Evolutionary conservation across 2,888 invertebrate genomes (phyloP).

Genomic region (Pheosia gnoma): DNA sequence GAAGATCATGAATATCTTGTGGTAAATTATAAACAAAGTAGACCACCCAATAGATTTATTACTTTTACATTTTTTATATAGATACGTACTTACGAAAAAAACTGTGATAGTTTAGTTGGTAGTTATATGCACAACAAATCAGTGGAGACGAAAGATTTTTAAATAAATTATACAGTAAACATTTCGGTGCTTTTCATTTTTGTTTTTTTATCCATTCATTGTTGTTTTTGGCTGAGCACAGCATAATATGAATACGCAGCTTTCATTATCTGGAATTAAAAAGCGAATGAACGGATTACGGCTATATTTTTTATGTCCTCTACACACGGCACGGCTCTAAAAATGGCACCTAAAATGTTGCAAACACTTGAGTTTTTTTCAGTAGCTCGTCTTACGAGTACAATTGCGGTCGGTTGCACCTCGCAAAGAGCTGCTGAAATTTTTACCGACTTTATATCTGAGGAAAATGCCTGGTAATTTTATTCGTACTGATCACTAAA

Average conservation of each 20-base stretch:
- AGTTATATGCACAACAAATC: conserved; percentile 49
- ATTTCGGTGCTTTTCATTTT: conserved; percentile 14
- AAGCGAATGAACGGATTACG: not conserved
- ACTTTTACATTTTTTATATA: conserved; percentile 60
- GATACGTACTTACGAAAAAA: conserved; percentile 48
- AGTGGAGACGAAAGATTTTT: conserved; percentile 35
- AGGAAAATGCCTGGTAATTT: not conserved
- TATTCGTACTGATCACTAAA: not conserved
- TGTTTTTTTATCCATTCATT: not conserved
- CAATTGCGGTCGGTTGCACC: not conserved
- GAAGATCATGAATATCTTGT: not conserved
- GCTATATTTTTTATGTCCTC: not conserved
- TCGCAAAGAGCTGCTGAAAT: not conserved
- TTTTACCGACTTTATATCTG: not conserved
- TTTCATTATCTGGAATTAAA: conserved; percentile 68
- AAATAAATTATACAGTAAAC: conserved; percentile 38
- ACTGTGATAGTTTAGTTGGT: conserved; percentile 78
- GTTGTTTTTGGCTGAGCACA: conserved; percentile 37
- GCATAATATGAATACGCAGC: conserved; percentile 42
- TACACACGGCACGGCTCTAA: conserved; percentile 6
- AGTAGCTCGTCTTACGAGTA: not conserved
- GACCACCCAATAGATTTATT: conserved; percentile 49
- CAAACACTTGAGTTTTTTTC: not conserved
- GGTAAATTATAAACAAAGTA: conserved; percentile 12
- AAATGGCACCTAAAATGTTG: conserved; percentile 6